phyloP scores from a whole-genome alignment of 2,113 vertebrate genomes.

The Caranx melampygus region DNA sequence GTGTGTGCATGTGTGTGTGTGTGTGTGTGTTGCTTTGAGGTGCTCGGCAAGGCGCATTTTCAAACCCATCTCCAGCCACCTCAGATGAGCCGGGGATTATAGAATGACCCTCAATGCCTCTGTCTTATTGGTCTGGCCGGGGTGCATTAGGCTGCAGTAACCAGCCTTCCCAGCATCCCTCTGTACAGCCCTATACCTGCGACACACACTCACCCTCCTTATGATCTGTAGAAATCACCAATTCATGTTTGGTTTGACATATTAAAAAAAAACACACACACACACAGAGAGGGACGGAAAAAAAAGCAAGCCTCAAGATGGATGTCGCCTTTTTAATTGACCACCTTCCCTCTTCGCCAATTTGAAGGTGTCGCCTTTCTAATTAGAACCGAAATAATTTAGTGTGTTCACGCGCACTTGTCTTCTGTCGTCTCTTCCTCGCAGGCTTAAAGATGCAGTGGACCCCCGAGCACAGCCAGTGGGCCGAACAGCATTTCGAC shows the following conservation, averaged over 20 bases:
- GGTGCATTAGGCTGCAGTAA: constrained; percentile 95
- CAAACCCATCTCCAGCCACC: constrained; percentile 93
- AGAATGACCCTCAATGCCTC: constrained; percentile 97
- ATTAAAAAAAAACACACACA: too few species aligned
- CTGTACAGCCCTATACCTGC: constrained; percentile 83
- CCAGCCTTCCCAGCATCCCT: constrained; percentile 79
- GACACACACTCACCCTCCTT: constrained; percentile 85
- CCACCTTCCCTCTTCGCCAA: constrained; percentile 4
- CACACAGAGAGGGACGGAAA: constrained; percentile 46
- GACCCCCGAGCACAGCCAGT: constrained; percentile 99
- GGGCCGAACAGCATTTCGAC: constrained; percentile 99
- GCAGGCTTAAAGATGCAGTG: constrained; percentile 99
- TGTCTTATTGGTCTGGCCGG: constrained; percentile 97
- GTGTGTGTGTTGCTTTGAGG: constrained; percentile 96
- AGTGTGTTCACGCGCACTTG: background rate
- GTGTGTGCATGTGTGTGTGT: constrained; percentile 69
- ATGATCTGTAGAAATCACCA: constrained; percentile 82
- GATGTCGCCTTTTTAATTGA: constrained; percentile 52
- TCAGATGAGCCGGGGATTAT: constrained; percentile 98
- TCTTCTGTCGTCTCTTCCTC: constrained; percentile 32
- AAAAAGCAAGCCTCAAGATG: constrained; percentile 12
- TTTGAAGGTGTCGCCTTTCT: constrained; percentile 58
- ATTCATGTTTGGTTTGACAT: background rate
- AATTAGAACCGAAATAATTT: constrained; percentile 37
- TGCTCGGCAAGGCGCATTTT: constrained; percentile 94